phyloP scores from a whole-genome alignment of 2,797 vertebrate genomes.

The Pogoniulus pusillus region DNA sequence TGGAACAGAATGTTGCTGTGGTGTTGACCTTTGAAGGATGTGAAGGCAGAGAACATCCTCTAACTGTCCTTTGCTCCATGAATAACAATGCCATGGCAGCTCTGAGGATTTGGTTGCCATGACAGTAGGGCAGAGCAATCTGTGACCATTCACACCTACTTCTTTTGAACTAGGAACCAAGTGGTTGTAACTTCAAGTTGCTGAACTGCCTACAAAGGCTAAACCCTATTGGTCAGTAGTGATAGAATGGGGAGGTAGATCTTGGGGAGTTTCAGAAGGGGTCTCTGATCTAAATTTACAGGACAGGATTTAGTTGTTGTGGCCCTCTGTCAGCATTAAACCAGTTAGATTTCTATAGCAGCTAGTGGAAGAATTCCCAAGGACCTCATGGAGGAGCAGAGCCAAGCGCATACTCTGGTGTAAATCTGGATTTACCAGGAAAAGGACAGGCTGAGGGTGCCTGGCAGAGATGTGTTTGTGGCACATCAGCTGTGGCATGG shows the following conservation, averaged over 20 bases:
- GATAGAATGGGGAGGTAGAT: background rate
- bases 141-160: slow-evolving; percentile 33
- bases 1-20: background rate
- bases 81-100: slow-evolving; percentile 11
- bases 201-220: background rate
- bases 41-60: slow-evolving; percentile 5
- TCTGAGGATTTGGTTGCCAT: slow-evolving; percentile 31
- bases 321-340: background rate
- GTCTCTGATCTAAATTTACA: background rate
- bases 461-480: background rate
- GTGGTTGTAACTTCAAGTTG: slow-evolving; percentile 6
- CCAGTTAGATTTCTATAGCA: background rate
- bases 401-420: background rate
- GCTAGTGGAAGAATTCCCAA: background rate
- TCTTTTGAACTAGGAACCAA: slow-evolving; percentile 32
- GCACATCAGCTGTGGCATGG: rapidly evolving
- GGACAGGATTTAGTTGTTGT: background rate
- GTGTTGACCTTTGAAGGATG: background rate
- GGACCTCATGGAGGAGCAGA: background rate
- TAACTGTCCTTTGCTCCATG: background rate
- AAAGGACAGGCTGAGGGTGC: background rate
- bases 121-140: background rate
- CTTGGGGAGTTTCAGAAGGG: background rate
- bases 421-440: background rate
- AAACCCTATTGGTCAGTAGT: slow-evolving; percentile 25